Percentiles rank a stretch among this genome's conserved stretches.
Evolutionary conservation across 1,140 invertebrate species (phyloP).

Genomic region (Cherax destructor): DNA sequence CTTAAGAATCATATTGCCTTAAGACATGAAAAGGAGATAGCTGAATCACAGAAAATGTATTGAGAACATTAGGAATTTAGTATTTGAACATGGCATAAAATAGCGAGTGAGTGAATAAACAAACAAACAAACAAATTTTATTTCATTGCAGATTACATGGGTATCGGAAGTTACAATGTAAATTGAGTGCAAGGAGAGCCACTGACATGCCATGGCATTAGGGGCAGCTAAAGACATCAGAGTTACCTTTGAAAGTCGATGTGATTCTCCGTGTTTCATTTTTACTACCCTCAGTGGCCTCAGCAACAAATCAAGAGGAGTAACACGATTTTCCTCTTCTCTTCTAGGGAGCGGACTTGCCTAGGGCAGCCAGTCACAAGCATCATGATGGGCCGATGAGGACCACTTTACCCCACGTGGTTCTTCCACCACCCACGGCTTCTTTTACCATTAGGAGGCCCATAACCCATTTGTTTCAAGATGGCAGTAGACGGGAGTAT

Average conservation of each 20-base stretch:
- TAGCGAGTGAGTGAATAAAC: constrained; percentile 28
- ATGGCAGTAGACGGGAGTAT: constrained; percentile 49
- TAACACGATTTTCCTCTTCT: constrained; percentile 62
- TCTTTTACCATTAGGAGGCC: constrained; percentile 45
- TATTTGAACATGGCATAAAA: constrained; percentile 13
- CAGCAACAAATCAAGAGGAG: constrained; percentile 57
- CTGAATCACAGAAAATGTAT: constrained; percentile 53
- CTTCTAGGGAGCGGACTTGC: constrained; percentile 64
- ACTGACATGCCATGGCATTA: no score
- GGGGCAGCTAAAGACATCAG: constrained; percentile 8
- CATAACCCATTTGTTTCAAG: constrained; percentile 10
- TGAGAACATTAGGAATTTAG: constrained; percentile 2
- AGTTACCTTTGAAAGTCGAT: constrained; percentile 16
- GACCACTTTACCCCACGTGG: constrained; percentile 51
- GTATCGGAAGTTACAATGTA: no score
- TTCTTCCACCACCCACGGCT: constrained; percentile 45
- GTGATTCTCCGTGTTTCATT: constrained; percentile 29
- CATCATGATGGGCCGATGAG: constrained; percentile 52
- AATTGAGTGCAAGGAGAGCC: no score
- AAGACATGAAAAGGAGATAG: constrained; percentile 58
- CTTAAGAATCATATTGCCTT: constrained; percentile 61
- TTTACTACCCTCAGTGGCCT: constrained; percentile 4
- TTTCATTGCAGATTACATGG: no score
- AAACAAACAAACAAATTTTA: no score
- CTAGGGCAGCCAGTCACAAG: constrained; percentile 55